Conservation (phyloP, 1,140 invertebrate genomes). For the Cotesia vestalis region DNA sequence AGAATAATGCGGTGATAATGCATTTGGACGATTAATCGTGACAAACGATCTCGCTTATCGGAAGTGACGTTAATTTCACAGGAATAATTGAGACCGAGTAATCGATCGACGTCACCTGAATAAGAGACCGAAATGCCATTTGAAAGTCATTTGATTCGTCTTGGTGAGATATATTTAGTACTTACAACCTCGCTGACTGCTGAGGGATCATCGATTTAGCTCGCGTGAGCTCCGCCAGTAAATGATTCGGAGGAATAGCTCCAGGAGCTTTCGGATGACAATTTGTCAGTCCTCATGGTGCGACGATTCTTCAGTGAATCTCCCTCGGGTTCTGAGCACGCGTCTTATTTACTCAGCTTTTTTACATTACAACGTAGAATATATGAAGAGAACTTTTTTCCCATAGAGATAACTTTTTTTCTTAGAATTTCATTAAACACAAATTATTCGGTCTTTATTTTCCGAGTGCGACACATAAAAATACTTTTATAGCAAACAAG, state of each 20-base stretch:
- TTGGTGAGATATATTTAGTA: conserved; percentile 52
- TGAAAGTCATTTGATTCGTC: conserved; percentile 64
- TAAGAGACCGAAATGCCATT: conserved; percentile 57
- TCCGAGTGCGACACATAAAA: too few relatives aligned
- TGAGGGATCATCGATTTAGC: conserved; percentile 64
- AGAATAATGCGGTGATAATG: background rate
- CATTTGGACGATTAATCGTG: conserved; percentile 41
- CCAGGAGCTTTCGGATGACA: conserved; percentile 55
- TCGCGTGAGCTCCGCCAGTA: conserved; percentile 60
- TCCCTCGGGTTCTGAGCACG: conserved; percentile 34
- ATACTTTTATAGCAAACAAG: conserved; percentile 6
- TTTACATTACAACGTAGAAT: too few relatives aligned
- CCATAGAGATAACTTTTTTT: background rate
- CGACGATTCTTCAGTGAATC: conserved; percentile 40
- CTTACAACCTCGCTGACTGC: conserved; percentile 48
- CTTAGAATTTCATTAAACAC: background rate
- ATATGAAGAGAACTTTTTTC: background rate
- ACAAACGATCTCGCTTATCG: conserved; percentile 44
- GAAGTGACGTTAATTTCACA: conserved; percentile 58
- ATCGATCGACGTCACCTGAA: conserved; percentile 54
- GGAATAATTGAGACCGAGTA: conserved; percentile 61
- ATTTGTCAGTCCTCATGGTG: conserved; percentile 64
- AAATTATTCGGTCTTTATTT: too few relatives aligned
- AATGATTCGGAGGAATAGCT: conserved; percentile 63
- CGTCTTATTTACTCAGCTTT: background rate